Evolutionary conservation across 2,888 invertebrate species (phyloP), one percentile per base, ranked within the genome.

Genomic region (Dryadula phaetusa): DNA sequence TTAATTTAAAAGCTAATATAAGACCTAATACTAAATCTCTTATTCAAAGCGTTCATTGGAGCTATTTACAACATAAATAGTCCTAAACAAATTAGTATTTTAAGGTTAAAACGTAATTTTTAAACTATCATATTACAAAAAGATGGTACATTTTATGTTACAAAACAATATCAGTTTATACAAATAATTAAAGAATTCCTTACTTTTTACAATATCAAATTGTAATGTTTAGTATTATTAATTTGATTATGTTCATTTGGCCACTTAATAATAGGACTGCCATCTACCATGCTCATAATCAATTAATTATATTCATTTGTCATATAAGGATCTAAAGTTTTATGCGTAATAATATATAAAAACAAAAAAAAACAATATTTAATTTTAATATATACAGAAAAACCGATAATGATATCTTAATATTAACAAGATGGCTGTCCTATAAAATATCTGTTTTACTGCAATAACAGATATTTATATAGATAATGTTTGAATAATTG

Each of bases 381-480:
- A 53, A 28, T 42, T 44, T 1, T 28, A 25, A 12, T 14, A 28
- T 7, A 7, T 37, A 12, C 2, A 37, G 22, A 25, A 42, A 61
- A 62, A 68, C 65, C 66, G 25, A 66, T 58, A n/a, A n/a, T 25
- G 25, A 22, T 32, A 20, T 34, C n/a, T 47, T 40, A 4, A 42
- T 61, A 60, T 71, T 62, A 64, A 75, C 76, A 81, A 68, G 72
- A 73, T 73, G 64, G 72, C 74, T 73, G 70, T 70, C 74, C 69
- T 52, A 34, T 46, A 40, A 54, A 58, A 69, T 70, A 67, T 67
- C 71, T 66, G 66, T 71, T 64, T 68, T 67, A 52, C 74, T 76
- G 79, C 81, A 85, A 28, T 49, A 64, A 82, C 76, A 77, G 77
- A 82, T 76, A 79, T 79, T 76, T 56, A 76, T 70, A 58, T 63